Conservation (phyloP, 2,888 invertebrate species). For the Cyrtodaria siliqua region DNA sequence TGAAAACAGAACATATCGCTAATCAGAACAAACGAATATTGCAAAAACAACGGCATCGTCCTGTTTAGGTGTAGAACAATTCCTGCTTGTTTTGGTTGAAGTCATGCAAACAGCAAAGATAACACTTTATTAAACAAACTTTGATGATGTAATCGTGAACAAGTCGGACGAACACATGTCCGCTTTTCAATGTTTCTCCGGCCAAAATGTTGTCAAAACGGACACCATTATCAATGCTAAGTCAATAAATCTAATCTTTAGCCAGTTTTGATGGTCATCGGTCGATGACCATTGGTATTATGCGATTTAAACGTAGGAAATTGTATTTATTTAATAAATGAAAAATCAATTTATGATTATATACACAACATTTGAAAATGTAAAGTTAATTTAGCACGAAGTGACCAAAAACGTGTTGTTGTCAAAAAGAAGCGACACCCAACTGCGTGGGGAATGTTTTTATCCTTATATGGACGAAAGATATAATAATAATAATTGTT, state of each 20-base stretch:
- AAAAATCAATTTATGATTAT: neutral
- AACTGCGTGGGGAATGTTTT: no score
- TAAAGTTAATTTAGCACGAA: conserved; percentile 11
- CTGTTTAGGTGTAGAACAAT: no score
- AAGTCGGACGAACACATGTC: conserved; percentile 11
- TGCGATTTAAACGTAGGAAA: neutral
- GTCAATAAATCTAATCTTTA: conserved; percentile 25
- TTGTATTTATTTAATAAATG: neutral
- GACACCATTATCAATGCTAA: conserved; percentile 3
- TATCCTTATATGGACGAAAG: no score
- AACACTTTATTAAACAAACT: conserved; percentile 11
- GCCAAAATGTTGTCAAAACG: conserved; percentile 6
- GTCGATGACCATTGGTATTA: neutral
- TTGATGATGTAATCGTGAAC: neutral
- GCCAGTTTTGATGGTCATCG: neutral
- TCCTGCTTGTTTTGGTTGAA: neutral
- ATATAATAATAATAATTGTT: no score
- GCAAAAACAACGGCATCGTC: no score
- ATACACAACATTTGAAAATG: no score
- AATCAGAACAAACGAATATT: no score
- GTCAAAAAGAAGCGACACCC: no score
- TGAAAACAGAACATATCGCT: no score
- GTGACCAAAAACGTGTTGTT: no score
- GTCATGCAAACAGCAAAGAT: conserved; percentile 7
- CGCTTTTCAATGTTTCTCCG: conserved; percentile 2